Conservation (phyloP, 2,113 vertebrate genomes). For the Macrotis lagotis region DNA sequence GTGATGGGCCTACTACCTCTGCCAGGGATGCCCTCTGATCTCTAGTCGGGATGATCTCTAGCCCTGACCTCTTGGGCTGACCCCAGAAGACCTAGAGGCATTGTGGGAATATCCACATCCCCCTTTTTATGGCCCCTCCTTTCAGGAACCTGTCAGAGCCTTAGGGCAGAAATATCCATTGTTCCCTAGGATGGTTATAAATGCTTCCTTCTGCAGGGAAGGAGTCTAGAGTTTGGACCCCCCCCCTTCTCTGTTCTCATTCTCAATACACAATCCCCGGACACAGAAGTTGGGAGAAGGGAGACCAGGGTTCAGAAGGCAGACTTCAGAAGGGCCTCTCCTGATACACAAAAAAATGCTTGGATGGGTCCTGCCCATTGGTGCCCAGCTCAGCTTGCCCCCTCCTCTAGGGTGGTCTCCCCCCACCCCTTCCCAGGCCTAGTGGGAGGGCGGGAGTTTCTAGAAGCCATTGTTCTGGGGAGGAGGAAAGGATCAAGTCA, state of each 20-base stretch:
- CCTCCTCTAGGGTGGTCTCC: fast-evolving
- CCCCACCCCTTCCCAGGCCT: fast-evolving
- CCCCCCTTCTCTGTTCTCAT: neutral
- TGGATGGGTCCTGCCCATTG: neutral
- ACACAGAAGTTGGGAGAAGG: neutral
- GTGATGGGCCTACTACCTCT: neutral
- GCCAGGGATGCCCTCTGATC: too few species aligned
- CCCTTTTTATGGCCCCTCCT: neutral
- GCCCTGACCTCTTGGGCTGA: neutral
- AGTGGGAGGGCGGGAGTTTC: neutral
- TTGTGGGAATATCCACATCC: neutral
- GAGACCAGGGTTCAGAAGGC: neutral
- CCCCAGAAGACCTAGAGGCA: neutral
- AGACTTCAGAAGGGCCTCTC: neutral
- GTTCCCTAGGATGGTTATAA: neutral
- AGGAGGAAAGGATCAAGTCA: constrained; percentile 5
- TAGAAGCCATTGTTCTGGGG: neutral
- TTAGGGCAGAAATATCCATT: neutral
- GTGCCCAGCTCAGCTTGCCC: fast-evolving
- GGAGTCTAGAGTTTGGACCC: neutral
- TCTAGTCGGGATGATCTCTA: too few species aligned
- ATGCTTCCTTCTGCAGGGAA: neutral
- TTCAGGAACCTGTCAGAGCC: neutral
- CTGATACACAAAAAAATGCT: too few species aligned
- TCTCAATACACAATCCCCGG: neutral